phyloP scores from a whole-genome alignment of 2,797 vertebrate genomes.

The Eremophila alpestris region DNA sequence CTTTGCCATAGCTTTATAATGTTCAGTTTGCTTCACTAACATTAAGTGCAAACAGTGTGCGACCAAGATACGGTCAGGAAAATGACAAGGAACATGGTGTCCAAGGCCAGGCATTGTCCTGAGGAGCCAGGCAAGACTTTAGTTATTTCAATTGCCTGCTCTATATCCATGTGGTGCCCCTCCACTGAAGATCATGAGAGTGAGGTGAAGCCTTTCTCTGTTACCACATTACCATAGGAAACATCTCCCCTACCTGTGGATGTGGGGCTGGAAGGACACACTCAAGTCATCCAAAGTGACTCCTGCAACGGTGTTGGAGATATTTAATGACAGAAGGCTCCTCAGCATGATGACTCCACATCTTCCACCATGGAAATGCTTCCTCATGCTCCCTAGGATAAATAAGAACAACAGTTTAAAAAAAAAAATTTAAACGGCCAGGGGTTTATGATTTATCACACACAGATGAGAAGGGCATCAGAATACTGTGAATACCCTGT shows the following conservation, averaged over 20 bases:
- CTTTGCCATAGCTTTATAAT: not conserved
- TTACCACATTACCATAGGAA: not conserved
- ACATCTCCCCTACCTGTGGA: not conserved
- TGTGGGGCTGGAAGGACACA: not conserved
- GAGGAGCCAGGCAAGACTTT: not conserved
- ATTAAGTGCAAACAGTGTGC: not conserved
- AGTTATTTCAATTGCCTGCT: not conserved
- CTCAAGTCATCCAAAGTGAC: not conserved
- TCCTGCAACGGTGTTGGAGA: not conserved
- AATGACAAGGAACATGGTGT: not conserved
- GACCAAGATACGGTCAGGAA: accelerated
- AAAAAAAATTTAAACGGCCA: no score
- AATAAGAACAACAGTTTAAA: not conserved
- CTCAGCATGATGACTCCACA: not conserved
- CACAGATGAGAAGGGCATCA: not conserved
- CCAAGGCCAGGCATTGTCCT: not conserved
- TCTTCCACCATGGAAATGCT: not conserved
- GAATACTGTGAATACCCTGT: not conserved
- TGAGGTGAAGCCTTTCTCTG: not conserved
- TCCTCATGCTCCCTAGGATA: not conserved
- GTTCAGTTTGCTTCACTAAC: not conserved
- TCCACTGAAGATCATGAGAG: not conserved
- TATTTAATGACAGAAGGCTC: not conserved
- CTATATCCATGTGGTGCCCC: not conserved
- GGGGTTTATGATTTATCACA: not conserved